Conservation (phyloP, 2,797 vertebrate species). For the Glyptemys insculpta region DNA sequence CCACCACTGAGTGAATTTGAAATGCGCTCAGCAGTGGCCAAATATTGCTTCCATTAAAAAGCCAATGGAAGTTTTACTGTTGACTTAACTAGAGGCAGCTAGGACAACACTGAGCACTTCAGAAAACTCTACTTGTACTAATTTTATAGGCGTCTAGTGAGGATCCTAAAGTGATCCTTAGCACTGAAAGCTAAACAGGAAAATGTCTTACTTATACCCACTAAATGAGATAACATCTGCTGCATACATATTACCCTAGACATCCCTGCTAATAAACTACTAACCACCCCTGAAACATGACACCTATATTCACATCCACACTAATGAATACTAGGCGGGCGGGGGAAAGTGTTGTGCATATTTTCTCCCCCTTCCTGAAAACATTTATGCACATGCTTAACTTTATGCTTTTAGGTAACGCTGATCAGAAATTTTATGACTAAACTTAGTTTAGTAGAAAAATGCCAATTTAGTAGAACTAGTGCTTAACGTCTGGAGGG, state of each 20-base stretch:
- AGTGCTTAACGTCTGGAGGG: no score
- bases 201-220: neutral
- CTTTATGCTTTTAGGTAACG: neutral
- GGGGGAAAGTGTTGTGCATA: neutral
- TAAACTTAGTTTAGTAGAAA: no score
- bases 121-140: neutral
- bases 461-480: no score
- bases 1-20: neutral
- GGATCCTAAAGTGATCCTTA: neutral
- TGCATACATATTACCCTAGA: neutral
- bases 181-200: neutral
- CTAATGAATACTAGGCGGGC: neutral
- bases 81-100: neutral
- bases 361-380: neutral
- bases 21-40: neutral
- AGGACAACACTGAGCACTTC: neutral
- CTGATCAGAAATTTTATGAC: no score
- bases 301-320: neutral
- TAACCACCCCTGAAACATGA: neutral
- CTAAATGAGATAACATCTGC: neutral
- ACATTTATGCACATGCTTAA: neutral
- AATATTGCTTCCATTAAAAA: neutral
- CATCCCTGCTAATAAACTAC: neutral
- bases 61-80: neutral
- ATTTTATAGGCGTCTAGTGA: no score